Evolutionary conservation across 2,888 invertebrate genomes (phyloP).

Genomic region (Slavum lentiscoides): DNA sequence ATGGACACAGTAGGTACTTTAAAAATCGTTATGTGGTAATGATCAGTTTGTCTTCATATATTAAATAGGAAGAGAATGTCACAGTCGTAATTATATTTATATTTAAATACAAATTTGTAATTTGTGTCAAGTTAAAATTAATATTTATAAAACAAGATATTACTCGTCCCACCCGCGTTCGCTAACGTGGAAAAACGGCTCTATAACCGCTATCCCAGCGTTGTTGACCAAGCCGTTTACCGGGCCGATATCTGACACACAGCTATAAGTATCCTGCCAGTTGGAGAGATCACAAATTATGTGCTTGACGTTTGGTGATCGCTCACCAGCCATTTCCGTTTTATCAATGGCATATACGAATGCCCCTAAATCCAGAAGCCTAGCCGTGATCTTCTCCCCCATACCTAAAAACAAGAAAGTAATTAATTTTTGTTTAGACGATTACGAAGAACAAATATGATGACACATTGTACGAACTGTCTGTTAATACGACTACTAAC

Average conservation of each 20-base stretch:
- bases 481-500: background rate
- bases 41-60: too few relatives aligned
- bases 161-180: conserved; percentile 74
- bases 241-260: conserved; percentile 66
- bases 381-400: conserved; percentile 6
- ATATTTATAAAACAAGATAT: conserved; percentile 55
- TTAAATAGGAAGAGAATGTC: too few relatives aligned
- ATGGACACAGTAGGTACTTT: too few relatives aligned
- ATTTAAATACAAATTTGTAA: too few relatives aligned
- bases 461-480: background rate
- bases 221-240: conserved; percentile 88
- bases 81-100: too few relatives aligned
- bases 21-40: too few relatives aligned
- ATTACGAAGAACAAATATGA: background rate
- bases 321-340: conserved; percentile 67
- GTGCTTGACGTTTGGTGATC: conserved; percentile 68
- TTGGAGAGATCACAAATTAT: conserved; percentile 74
- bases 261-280: conserved; percentile 71
- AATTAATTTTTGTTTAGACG: background rate
- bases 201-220: conserved; percentile 74
- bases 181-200: conserved; percentile 71
- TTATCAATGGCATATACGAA: background rate
- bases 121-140: background rate
- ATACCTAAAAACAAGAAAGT: conserved; percentile 2
- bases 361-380: conserved; percentile 1